Percentiles rank a stretch among this genome's conserved stretches.
phyloP scores from a whole-genome alignment of 2,888 invertebrate species.

The Rhorus exstirpatorius region DNA sequence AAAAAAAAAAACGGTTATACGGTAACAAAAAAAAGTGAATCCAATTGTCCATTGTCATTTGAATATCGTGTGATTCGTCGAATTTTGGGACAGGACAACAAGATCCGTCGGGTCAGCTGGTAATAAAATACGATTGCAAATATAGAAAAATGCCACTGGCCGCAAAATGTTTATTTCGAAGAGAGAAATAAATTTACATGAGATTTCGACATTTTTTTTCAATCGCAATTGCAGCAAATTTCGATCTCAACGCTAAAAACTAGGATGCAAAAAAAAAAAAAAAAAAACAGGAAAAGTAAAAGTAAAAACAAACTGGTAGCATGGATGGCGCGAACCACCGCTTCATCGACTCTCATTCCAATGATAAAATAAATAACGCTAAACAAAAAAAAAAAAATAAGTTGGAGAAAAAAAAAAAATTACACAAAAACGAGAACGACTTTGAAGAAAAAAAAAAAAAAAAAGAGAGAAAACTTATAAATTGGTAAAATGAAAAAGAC shows the following conservation, averaged over 20 bases:
- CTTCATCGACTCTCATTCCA: constrained; percentile 15
- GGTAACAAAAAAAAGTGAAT: no score
- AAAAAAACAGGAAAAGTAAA: no score
- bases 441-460: background rate
- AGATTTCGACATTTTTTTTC: constrained; percentile 49
- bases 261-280: no score
- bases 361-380: constrained; percentile 65
- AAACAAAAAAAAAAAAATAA: constrained; percentile 36
- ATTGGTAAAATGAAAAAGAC: background rate
- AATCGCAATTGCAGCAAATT: no score
- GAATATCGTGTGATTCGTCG: no score
- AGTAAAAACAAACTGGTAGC: constrained; percentile 33
- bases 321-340: constrained; percentile 11
- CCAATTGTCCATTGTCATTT: no score
- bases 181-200: constrained; percentile 8
- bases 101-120: no score
- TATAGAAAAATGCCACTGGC: constrained; percentile 62
- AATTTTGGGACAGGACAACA: no score
- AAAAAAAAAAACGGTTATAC: no score
- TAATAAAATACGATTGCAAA: no score
- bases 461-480: background rate
- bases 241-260: no score
- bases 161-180: constrained; percentile 60
- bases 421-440: constrained; percentile 17
- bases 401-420: constrained; percentile 14